These are phyloP conservation scores for Stenodera caucasica DNA, from an alignment of 2,888 invertebrate species.

Conservation along the genomic window DNA sequence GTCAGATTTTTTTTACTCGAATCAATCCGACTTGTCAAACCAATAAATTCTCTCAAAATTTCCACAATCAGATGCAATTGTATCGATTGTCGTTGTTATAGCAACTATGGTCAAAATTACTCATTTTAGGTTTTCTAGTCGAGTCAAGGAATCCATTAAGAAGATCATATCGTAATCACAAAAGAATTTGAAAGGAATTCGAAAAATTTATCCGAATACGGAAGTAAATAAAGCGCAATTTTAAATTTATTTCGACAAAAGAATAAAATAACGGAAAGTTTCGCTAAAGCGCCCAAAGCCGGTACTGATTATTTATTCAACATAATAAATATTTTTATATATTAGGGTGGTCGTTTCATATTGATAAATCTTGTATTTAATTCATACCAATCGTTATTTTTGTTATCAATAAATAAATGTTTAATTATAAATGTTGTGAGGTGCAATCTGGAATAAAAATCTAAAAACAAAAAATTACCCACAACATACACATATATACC, in stretches of 20 bases:
- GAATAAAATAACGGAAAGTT: background rate
- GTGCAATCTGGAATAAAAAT: background rate
- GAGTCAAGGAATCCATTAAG: background rate
- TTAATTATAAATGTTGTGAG: constrained; percentile 5
- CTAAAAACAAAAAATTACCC: too few species aligned
- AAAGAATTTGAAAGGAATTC: background rate
- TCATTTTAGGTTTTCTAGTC: background rate
- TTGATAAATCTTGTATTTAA: constrained; percentile 23
- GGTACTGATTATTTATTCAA: constrained; percentile 9
- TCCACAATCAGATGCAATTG: too few species aligned
- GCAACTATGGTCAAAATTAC: background rate
- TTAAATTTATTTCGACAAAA: too few species aligned
- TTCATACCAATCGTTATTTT: constrained; percentile 9
- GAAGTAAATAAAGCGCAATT: background rate
- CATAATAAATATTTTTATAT: constrained; percentile 26
- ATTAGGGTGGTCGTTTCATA: constrained; percentile 22
- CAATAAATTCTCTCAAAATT: too few species aligned
- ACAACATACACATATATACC: too few species aligned
- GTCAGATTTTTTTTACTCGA: too few species aligned
- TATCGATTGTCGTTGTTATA: too few species aligned
- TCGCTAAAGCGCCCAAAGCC: background rate
- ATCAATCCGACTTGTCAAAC: too few species aligned
- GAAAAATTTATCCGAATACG: background rate
- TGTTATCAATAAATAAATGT: constrained; percentile 6
- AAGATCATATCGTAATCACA: background rate